Percentiles rank a stretch among this genome's conserved stretches.
phyloP scores from a whole-genome alignment of 2,113 vertebrate species.

The Aptenodytes forsteri region DNA sequence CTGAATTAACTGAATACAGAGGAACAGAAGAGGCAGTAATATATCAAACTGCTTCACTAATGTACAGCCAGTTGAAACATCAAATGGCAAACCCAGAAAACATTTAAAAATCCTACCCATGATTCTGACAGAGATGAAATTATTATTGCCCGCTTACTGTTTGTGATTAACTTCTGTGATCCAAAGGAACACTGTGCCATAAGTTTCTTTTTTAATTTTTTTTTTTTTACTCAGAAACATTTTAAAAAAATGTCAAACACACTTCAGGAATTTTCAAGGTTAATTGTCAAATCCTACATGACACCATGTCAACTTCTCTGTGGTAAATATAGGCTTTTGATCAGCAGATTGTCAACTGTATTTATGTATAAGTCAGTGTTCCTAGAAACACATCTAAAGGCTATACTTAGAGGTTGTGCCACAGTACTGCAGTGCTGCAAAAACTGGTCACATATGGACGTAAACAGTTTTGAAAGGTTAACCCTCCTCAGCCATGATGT shows the following conservation, averaged over 20 bases:
- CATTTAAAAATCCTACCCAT: background rate
- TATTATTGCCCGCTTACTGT: background rate
- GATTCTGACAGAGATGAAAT: background rate
- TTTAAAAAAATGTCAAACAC: background rate
- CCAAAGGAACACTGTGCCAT: background rate
- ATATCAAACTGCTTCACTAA: background rate
- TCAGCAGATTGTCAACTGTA: constrained; percentile 69
- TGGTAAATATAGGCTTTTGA: constrained; percentile 71
- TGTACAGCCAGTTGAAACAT: background rate
- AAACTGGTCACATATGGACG: background rate
- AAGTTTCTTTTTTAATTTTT: background rate
- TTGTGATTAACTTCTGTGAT: background rate
- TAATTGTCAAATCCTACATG: constrained; percentile 54
- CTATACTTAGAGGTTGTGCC: constrained; percentile 54
- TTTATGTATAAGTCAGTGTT: constrained; percentile 68
- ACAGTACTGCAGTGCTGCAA: constrained; percentile 14
- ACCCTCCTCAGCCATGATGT: background rate
- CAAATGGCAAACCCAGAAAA: background rate
- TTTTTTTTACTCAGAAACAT: background rate
- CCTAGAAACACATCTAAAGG: constrained; percentile 69
- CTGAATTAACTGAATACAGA: background rate
- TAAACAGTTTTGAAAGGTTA: constrained; percentile 53
- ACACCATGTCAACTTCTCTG: constrained; percentile 18
- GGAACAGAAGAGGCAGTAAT: background rate
- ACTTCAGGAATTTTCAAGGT: constrained; percentile 64